Percentiles rank a stretch among this genome's conserved stretches.
Conservation (phyloP, 2,797 vertebrate genomes). For the Epinephelus malabaricus region DNA sequence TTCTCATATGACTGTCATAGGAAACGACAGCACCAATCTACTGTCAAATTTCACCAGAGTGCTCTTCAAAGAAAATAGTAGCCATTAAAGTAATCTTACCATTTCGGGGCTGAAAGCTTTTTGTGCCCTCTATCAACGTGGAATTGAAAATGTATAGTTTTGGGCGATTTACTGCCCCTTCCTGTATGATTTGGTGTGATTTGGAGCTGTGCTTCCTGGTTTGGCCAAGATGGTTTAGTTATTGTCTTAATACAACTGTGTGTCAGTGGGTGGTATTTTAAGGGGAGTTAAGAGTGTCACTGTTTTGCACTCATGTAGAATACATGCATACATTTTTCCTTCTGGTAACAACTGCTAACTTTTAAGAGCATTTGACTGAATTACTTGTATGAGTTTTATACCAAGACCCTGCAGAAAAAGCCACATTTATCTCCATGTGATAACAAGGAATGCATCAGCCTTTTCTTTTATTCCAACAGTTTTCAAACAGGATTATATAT, state of each 20-base stretch:
- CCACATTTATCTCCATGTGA: background rate
- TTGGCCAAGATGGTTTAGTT: constrained; percentile 35
- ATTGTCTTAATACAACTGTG: constrained; percentile 38
- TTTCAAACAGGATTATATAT: background rate
- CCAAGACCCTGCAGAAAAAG: background rate
- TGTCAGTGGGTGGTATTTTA: constrained; percentile 21
- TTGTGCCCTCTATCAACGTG: constrained; percentile 61
- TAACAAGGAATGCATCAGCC: background rate
- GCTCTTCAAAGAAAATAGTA: constrained; percentile 74
- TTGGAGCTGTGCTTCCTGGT: constrained; percentile 26
- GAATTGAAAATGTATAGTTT: constrained; percentile 61
- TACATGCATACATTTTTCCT: no score
- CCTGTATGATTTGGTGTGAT: constrained; percentile 46
- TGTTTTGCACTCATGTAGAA: constrained; percentile 2
- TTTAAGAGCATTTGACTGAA: background rate
- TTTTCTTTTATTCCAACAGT: background rate
- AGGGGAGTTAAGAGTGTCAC: background rate
- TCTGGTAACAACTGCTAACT: no score
- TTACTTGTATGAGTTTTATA: background rate
- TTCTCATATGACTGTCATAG: constrained; percentile 51
- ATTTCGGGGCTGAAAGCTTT: constrained; percentile 65
- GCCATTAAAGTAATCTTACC: constrained; percentile 71
- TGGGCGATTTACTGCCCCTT: constrained; percentile 44
- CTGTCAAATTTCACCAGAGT: constrained; percentile 71
- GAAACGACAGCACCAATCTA: constrained; percentile 68